A percentile compares a stretch with the other conserved stretches of the same genome.
phyloP scores from a whole-genome alignment of 2,113 vertebrate species.

The Ailuropoda melanoleuca region DNA sequence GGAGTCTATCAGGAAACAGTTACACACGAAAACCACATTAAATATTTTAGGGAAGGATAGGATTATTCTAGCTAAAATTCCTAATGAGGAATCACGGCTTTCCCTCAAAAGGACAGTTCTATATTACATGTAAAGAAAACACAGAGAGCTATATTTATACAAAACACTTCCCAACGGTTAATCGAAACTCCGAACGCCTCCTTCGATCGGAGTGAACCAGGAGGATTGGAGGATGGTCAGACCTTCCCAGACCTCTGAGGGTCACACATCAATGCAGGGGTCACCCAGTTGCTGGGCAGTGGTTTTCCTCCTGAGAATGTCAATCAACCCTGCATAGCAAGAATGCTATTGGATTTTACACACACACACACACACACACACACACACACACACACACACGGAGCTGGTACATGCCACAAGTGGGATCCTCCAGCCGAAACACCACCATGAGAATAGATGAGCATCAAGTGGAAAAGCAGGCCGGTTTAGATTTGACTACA shows the following conservation, averaged over 20 bases:
- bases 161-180: not conserved
- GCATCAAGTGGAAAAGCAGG: not conserved
- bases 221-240: not conserved
- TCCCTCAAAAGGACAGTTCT: slow-evolving; percentile 47
- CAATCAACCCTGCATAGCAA: not conserved
- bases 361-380: not conserved
- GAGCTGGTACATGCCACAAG: not conserved
- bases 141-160: not conserved
- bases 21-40: not conserved
- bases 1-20: not conserved
- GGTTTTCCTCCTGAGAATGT: not conserved
- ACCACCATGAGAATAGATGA: not conserved
- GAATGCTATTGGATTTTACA: not conserved
- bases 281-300: not conserved
- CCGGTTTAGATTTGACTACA: not conserved
- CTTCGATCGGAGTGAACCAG: not conserved
- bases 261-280: not conserved
- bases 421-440: not conserved
- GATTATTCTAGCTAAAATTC: not conserved
- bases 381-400: not conserved
- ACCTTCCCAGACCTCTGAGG: not conserved
- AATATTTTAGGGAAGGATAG: slow-evolving; percentile 18
- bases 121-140: slow-evolving; percentile 26
- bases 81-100: not conserved
- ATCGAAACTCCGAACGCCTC: not conserved